Conservation (phyloP, 2,113 vertebrate genomes). For the Apeltes quadracus region DNA sequence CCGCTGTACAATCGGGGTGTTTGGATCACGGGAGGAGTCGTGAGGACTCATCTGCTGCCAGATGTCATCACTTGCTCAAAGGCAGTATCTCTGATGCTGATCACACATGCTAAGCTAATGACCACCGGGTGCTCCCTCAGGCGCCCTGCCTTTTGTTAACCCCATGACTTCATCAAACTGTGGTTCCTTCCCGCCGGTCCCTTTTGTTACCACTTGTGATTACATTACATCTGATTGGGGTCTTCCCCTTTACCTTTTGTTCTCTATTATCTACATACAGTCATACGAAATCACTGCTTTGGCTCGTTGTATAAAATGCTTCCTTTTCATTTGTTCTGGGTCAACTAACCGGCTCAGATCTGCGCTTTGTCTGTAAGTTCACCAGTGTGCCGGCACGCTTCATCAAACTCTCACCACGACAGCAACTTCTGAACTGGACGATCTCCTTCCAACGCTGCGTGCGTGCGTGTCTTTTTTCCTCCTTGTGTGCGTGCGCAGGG, state of each 20-base stretch:
- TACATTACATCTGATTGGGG: neutral
- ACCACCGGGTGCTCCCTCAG: no score
- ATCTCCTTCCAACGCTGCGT: neutral
- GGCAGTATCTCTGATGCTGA: neutral
- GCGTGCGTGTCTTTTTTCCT: no score
- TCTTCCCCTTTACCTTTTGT: neutral
- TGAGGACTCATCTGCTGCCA: neutral
- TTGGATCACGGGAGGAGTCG: neutral
- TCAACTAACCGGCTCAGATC: no score
- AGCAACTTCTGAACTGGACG: no score
- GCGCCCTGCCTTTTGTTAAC: no score
- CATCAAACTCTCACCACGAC: no score
- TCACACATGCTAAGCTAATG: no score
- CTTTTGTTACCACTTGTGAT: neutral
- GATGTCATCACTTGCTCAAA: neutral
- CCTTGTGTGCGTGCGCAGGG: constrained; percentile 74
- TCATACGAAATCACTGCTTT: neutral
- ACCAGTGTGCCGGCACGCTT: no score
- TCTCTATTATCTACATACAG: neutral
- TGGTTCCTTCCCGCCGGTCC: neutral
- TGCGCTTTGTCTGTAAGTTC: no score
- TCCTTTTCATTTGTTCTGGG: neutral
- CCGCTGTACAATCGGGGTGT: neutral
- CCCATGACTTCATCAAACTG: no score
- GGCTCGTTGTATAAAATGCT: neutral